These are phyloP conservation scores for Pocillopora grandis DNA, from an alignment of 92 coral and sea anemone genomes.

Conservation along the genomic window DNA sequence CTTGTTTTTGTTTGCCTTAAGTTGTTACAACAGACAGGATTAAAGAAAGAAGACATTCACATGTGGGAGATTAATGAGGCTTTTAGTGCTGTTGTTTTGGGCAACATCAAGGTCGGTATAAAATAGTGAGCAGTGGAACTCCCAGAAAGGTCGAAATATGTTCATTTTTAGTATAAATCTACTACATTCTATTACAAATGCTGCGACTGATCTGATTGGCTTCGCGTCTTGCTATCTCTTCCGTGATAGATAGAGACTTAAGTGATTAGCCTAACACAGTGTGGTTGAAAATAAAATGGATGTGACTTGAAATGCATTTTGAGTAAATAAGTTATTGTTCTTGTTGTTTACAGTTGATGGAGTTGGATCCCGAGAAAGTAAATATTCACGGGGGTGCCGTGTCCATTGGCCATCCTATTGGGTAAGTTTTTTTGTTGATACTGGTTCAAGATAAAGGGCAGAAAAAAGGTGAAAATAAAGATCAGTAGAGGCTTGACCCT, in stretches of 20 bases:
- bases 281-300: too few species aligned
- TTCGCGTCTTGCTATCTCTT: not conserved
- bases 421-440: constrained; percentile 56
- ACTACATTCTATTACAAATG: too few species aligned
- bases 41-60: constrained; percentile 85
- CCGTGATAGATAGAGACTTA: too few species aligned
- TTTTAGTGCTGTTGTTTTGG: constrained; percentile 93
- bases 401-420: constrained; percentile 96
- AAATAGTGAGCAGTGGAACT: too few species aligned
- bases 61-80: constrained; percentile 99
- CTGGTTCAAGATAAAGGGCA: not conserved
- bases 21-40: constrained; percentile 75
- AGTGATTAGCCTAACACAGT: too few species aligned
- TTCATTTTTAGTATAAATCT: not conserved
- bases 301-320: not conserved
- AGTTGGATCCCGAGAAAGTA: constrained; percentile 86
- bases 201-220: not conserved
- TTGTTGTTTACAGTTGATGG: constrained; percentile 71
- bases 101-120: constrained; percentile 79
- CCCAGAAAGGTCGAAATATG: not conserved
- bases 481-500: too few species aligned
- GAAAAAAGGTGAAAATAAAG: too few species aligned
- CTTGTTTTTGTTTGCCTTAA: constrained; percentile 30
- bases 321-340: not conserved
- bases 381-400: constrained; percentile 97